Conservation (phyloP, 2,888 invertebrate species). For the Meliscaeva auricollis region DNA sequence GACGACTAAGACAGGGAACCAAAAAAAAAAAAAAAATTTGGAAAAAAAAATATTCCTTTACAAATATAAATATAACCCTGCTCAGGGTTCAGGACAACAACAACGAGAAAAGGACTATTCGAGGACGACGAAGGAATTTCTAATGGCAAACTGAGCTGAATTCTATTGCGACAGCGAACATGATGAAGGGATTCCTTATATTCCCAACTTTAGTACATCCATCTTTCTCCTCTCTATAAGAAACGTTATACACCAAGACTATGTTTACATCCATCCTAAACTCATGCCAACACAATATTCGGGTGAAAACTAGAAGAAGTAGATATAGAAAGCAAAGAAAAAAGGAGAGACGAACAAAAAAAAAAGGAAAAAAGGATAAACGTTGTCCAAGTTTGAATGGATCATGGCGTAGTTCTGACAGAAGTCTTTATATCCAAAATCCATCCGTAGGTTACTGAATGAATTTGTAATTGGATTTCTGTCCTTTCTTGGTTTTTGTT, state of each 20-base stretch:
- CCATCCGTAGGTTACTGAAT: constrained; percentile 76
- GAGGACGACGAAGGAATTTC: constrained; percentile 70
- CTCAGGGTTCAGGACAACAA: constrained; percentile 60
- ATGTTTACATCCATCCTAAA: constrained; percentile 48
- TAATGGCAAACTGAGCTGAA: constrained; percentile 73
- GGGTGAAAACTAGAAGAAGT: not conserved
- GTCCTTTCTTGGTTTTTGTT: constrained; percentile 67
- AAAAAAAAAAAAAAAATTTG: constrained; percentile 12
- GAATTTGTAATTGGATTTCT: constrained; percentile 76
- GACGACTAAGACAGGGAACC: constrained; percentile 46
- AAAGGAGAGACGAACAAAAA: constrained; percentile 16
- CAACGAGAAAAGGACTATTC: constrained; percentile 4
- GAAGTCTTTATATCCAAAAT: constrained; percentile 76
- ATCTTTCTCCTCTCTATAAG: constrained; percentile 52
- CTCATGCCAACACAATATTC: constrained; percentile 25
- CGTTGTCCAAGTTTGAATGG: constrained; percentile 75
- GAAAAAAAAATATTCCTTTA: constrained; percentile 19
- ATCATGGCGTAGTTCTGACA: constrained; percentile 76
- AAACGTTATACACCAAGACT: constrained; percentile 58
- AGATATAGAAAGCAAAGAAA: not conserved
- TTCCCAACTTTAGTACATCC: constrained; percentile 72
- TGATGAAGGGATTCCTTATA: constrained; percentile 75
- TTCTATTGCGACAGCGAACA: constrained; percentile 72
- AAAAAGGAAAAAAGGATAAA: constrained; percentile 75
- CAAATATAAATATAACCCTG: constrained; percentile 50